Evolutionary conservation across 2,113 vertebrate species (phyloP).

Genomic region (Vulpes ferrilata): DNA sequence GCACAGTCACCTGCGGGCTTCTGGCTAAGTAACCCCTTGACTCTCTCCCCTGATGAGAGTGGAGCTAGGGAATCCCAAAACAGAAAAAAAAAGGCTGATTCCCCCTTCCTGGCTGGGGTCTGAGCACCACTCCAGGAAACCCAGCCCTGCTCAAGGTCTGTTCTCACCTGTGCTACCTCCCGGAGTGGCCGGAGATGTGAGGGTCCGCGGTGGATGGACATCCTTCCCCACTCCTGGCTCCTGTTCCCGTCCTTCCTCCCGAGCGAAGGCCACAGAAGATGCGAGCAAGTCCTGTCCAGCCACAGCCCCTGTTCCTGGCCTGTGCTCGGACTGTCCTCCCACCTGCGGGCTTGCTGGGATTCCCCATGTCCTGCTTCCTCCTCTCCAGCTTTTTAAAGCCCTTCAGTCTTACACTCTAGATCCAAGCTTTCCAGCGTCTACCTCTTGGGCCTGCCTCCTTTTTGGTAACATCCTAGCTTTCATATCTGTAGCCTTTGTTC

Average conservation of each 20-base stretch:
- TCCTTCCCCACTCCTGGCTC: not conserved
- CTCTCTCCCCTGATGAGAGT: not conserved
- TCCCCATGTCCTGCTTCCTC: not conserved
- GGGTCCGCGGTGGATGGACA: not conserved
- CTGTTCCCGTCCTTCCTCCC: not conserved
- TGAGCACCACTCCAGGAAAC: not conserved
- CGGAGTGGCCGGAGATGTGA: not conserved
- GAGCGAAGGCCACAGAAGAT: not conserved
- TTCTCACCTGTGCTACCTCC: not conserved
- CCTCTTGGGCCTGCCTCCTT: not conserved
- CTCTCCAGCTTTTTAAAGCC: not conserved
- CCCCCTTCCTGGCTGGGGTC: not conserved
- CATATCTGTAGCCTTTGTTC: not conserved
- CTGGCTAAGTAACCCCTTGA: not conserved
- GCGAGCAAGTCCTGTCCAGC: not conserved
- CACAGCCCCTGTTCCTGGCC: not conserved
- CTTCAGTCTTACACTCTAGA: not conserved
- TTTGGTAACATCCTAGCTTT: not conserved
- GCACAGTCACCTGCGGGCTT: not conserved
- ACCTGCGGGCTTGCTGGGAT: not conserved
- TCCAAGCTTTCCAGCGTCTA: not conserved
- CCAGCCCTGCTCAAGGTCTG: accelerated
- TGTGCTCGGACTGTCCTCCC: not conserved
- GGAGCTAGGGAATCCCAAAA: not conserved
- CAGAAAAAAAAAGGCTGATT: not conserved